Percentiles rank a stretch among this genome's conserved stretches.
phyloP scores from a whole-genome alignment of 1,140 invertebrate genomes.

The Drosophila bocqueti region DNA sequence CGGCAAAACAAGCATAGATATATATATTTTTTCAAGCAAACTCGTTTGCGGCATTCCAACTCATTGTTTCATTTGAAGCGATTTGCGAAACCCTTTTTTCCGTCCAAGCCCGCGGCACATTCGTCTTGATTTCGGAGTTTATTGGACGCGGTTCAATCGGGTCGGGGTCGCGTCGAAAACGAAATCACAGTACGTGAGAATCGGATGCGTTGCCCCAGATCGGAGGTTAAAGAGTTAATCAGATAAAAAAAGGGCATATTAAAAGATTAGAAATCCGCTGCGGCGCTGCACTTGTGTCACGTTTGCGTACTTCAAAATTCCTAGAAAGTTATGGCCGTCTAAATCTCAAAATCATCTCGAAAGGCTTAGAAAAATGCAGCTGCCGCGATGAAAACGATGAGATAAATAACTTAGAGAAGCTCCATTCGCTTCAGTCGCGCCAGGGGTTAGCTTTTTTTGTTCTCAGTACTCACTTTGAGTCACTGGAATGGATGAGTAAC shows the following conservation, averaged over 20 bases:
- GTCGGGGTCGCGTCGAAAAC: constrained; percentile 64
- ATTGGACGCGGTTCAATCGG: constrained; percentile 49
- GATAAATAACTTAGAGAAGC: constrained; percentile 41
- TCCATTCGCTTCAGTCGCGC: neutral
- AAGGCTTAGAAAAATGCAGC: constrained; percentile 34
- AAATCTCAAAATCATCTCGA: constrained; percentile 42
- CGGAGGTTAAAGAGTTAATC: constrained; percentile 25
- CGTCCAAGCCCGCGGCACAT: constrained; percentile 26
- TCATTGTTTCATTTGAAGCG: constrained; percentile 55
- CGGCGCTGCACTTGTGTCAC: constrained; percentile 57
- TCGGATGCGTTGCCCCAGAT: constrained; percentile 42
- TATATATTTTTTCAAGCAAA: constrained; percentile 30
- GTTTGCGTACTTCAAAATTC: constrained; percentile 68
- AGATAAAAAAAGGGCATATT: constrained; percentile 62
- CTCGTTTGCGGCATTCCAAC: constrained; percentile 59
- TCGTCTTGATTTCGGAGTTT: constrained; percentile 14
- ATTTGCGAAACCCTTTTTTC: constrained; percentile 64
- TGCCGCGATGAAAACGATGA: constrained; percentile 41
- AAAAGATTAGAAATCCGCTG: constrained; percentile 68
- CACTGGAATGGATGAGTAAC: constrained; percentile 64
- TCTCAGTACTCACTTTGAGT: constrained; percentile 47
- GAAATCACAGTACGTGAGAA: constrained; percentile 71
- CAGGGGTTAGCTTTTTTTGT: constrained; percentile 31
- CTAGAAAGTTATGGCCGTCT: constrained; percentile 69
- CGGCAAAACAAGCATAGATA: constrained; percentile 12